Conservation (phyloP, 2,113 vertebrate genomes). For the Silurus glanis region DNA sequence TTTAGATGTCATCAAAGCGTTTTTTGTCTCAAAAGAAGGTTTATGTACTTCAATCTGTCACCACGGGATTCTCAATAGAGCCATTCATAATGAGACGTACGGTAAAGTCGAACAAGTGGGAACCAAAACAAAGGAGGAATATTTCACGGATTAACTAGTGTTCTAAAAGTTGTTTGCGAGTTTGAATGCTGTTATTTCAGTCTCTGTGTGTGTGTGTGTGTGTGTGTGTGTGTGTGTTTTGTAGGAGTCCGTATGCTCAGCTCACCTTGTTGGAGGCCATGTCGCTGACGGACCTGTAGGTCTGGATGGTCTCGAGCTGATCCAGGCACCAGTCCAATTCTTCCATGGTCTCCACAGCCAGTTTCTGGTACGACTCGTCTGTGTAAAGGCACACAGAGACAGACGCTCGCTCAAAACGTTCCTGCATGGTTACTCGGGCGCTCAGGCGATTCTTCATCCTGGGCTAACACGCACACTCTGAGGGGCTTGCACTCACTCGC, state of each 20-base stretch:
- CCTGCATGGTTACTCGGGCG: conserved; percentile 45
- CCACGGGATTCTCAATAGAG: conserved; percentile 35
- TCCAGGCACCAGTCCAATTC: conserved; percentile 99
- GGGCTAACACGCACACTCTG: conserved; percentile 38
- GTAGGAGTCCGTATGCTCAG: neutral
- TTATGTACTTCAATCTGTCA: neutral
- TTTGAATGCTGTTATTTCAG: neutral
- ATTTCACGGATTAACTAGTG: neutral
- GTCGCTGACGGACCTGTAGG: conserved; percentile 97
- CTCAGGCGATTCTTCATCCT: conserved; percentile 54
- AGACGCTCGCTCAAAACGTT: conserved; percentile 70
- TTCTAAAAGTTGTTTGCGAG: neutral
- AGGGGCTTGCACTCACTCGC: conserved; percentile 14
- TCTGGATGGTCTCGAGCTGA: conserved; percentile 98
- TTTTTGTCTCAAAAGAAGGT: neutral
- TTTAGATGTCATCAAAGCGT: neutral
- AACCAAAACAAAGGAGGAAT: neutral
- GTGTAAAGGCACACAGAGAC: conserved; percentile 86
- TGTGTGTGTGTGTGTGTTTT: neutral
- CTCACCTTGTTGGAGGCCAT: conserved; percentile 98
- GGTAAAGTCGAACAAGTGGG: neutral
- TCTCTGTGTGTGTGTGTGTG: neutral
- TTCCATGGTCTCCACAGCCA: conserved; percentile 98
- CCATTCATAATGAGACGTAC: conserved; percentile 16
- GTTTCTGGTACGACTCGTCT: conserved; percentile 98